Percentiles rank a stretch among this genome's conserved stretches.
These are phyloP conservation scores for Ahaetulla prasina DNA, from an alignment of 2,113 vertebrate genomes.

Conservation along the genomic window DNA sequence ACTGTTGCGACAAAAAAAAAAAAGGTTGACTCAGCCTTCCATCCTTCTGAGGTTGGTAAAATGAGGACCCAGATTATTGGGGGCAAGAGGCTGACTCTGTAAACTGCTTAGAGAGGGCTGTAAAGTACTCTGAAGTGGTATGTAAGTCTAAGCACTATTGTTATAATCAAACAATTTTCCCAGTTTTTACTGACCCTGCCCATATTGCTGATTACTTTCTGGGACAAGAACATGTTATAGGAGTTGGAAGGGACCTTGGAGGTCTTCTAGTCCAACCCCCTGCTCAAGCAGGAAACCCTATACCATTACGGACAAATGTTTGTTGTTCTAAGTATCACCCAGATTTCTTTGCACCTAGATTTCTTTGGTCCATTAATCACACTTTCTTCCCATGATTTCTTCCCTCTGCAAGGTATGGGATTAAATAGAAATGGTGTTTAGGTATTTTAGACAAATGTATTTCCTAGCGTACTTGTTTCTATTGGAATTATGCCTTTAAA, in stretches of 20 bases:
- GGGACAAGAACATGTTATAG: neutral
- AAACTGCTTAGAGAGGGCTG: too few species aligned
- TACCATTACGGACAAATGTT: neutral
- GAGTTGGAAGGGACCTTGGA: neutral
- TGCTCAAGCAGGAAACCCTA: neutral
- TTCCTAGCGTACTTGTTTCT: neutral
- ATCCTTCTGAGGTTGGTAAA: too few species aligned
- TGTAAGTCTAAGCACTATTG: too few species aligned
- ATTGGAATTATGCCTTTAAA: neutral
- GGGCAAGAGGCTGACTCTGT: too few species aligned
- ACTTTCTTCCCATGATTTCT: neutral
- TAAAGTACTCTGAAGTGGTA: too few species aligned
- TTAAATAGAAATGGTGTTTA: neutral
- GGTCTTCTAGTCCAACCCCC: neutral
- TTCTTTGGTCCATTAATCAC: neutral
- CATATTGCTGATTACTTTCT: neutral
- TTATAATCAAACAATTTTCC: neutral
- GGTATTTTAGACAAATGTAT: neutral
- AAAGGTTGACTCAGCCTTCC: too few species aligned
- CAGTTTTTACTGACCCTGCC: neutral
- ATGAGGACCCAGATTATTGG: too few species aligned
- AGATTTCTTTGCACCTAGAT: neutral
- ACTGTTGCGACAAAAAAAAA: too few species aligned
- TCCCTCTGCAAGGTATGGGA: neutral
- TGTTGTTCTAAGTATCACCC: neutral